These are phyloP conservation scores for Ennomos fuscantarius DNA, from an alignment of 2,888 invertebrate species.

Conservation along the genomic window DNA sequence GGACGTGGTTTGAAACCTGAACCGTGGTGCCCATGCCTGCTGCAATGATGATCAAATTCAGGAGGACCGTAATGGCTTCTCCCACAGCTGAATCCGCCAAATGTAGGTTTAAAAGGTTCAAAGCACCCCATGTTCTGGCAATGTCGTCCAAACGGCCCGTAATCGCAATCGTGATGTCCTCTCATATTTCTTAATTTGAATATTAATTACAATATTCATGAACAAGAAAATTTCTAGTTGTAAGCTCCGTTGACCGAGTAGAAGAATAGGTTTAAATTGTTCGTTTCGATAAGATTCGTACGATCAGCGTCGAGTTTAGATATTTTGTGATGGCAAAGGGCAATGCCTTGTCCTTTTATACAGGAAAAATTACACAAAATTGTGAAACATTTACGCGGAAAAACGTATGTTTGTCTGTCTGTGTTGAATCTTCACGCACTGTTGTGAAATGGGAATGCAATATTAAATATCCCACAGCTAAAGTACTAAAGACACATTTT, in stretches of 20 bases:
- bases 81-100: constrained; percentile 6
- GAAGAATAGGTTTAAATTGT: no score
- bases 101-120: constrained; percentile 2
- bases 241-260: no score
- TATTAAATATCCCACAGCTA: no score
- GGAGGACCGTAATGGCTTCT: constrained; percentile 9
- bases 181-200: constrained; percentile 16
- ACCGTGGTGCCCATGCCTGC: constrained; percentile 4
- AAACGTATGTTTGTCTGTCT: constrained; percentile 9
- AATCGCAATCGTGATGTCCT: constrained; percentile 10
- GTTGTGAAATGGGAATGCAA: constrained; percentile 3
- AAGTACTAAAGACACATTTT: no score
- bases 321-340: constrained; percentile 12
- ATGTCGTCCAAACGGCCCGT: constrained; percentile 15
- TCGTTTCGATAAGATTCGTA: constrained; percentile 3
- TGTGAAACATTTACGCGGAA: constrained; percentile 18
- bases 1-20: constrained; percentile 3
- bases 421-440: background rate
- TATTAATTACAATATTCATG: constrained; percentile 1
- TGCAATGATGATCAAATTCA: constrained; percentile 2
- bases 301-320: constrained; percentile 4
- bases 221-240: background rate
- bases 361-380: constrained; percentile 17
- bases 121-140: constrained; percentile 20
- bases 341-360: constrained; percentile 18